Base-by-base conservation (phyloP, 64 coral and sea anemone species). In the Montipora cactus region DNA sequence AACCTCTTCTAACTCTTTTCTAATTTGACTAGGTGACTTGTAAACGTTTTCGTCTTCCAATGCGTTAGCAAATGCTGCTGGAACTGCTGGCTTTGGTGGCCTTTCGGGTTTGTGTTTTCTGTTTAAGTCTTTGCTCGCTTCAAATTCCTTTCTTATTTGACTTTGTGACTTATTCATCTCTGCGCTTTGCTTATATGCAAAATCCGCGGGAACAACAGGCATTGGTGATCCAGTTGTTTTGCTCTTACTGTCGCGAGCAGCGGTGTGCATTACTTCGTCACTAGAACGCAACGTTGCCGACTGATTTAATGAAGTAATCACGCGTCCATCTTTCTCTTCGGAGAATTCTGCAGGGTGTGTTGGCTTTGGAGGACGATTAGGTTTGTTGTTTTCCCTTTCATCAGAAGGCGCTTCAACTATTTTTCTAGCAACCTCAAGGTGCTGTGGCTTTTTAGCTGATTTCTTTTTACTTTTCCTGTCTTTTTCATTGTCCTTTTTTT, bases 11-110 rank as follows among this genome's bases (percentile, higher is more conserved):
- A 86, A 71, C 66, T 86, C 82, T 21, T 68, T 86, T 71, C 82
- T 50, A 51, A 86, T 86, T 86, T 86, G 62, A 71, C 82, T 86
- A 3, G 82, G 82, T 22, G 82, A 86, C 9, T 86, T 86, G 19
- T 21, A 72, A 22, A n/a, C 13, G 23, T 47, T 44, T 21, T 86
- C 64, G 1, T 71, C 82, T 2, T 86, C 62, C 7, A 11, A 6
- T 12, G 16, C 18, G 8, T 21, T 12, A 1, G 16, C 46, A 37
- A 70, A 21, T 22, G 20, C 18, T 78, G 14, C 14, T 4, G 47
- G 76, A 49, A 78, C 47, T 14, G 5, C 7, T 5, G 82, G 62
- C 44, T 22, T 71, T 5, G 44, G 46, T 44, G 16, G 19, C 64
- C 67, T 48, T 37, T 81, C 47, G 2, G 62, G 59, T 49, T 85